phyloP scores from a whole-genome alignment of 2,797 vertebrate genomes.

The Lepilemur septentrionalis region DNA sequence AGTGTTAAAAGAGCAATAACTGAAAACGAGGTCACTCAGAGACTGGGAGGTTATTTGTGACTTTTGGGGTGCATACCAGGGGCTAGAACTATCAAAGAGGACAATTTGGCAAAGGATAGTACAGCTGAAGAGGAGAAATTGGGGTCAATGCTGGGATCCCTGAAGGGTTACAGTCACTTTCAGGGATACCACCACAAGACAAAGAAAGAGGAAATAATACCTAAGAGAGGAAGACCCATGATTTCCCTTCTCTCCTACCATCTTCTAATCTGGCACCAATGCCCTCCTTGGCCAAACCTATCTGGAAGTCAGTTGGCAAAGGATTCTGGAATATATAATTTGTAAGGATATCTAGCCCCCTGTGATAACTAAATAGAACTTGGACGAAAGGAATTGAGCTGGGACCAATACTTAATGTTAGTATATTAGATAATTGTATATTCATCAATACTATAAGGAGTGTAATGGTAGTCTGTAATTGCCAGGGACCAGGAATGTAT shows the following conservation, averaged over 20 bases:
- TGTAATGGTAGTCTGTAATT: not conserved
- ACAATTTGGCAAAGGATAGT: not conserved
- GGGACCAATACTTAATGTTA: not conserved
- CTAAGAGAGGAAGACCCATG: not conserved
- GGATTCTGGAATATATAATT: not conserved
- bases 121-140: not conserved
- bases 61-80: not conserved
- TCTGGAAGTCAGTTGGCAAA: not conserved
- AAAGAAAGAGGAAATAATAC: not conserved
- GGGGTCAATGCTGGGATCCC: not conserved
- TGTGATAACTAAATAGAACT: not conserved
- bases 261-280: not conserved
- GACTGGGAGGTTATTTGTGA: not conserved
- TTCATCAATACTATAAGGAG: not conserved
- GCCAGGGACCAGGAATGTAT: not conserved
- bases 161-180: not conserved
- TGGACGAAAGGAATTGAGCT: not conserved
- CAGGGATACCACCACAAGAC: not conserved
- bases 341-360: not conserved
- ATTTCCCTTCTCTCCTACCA: not conserved
- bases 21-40: not conserved
- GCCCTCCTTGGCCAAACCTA: not conserved
- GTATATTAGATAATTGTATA: not conserved
- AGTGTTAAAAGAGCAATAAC: not conserved
- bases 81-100: not conserved